Conservation (phyloP, 2,797 vertebrate species). For the Hippoglossus hippoglossus region DNA sequence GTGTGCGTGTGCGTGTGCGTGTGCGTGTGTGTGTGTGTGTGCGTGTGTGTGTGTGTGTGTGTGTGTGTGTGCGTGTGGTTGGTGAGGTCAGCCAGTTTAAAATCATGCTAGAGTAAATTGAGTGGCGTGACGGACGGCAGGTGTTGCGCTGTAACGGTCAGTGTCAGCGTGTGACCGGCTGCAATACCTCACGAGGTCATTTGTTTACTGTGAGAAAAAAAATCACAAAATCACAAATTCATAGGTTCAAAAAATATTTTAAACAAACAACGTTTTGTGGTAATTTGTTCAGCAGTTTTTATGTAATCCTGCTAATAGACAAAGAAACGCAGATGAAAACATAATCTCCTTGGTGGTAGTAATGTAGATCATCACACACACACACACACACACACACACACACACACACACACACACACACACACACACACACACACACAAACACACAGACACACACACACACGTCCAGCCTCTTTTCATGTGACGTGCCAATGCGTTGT, state of each 20-base stretch:
- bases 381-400: no score
- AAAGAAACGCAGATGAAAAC: no score
- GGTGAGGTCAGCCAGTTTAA: constrained; percentile 52
- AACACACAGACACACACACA: background rate
- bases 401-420: no score
- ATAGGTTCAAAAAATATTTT: background rate
- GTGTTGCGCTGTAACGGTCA: constrained; percentile 28
- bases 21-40: no score
- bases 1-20: no score
- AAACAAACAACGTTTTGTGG: no score
- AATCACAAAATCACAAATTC: background rate
- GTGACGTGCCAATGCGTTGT: background rate
- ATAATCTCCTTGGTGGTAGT: no score
- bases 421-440: background rate
- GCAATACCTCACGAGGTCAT: background rate
- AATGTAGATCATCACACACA: no score
- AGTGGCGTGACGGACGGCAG: constrained; percentile 48
- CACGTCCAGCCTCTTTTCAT: background rate
- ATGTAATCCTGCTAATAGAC: no score
- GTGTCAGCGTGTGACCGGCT: constrained; percentile 11
- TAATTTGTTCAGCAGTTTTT: no score
- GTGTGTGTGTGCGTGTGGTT: background rate
- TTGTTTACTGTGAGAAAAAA: background rate
- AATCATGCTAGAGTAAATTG: constrained; percentile 47
- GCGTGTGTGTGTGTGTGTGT: no score